phyloP scores from a whole-genome alignment of 2,113 vertebrate species.

The Propithecus coquereli region DNA sequence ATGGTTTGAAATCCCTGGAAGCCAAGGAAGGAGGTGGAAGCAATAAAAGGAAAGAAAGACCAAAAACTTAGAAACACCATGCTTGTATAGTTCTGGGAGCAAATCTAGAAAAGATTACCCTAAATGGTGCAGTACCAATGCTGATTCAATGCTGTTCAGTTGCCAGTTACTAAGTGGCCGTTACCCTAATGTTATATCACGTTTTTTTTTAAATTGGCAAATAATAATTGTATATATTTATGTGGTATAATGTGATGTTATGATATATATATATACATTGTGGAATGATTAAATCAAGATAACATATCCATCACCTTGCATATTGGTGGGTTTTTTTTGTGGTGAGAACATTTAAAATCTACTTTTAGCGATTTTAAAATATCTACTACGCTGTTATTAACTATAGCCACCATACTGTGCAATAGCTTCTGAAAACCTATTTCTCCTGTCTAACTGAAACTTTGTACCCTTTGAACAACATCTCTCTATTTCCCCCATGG shows the following conservation, averaged over 20 bases:
- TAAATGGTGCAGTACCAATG: background rate
- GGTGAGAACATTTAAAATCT: background rate
- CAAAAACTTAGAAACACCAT: background rate
- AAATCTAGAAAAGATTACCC: background rate
- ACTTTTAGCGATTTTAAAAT: background rate
- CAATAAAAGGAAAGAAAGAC: background rate
- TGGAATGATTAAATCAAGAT: background rate
- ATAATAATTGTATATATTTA: background rate
- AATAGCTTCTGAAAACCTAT: background rate
- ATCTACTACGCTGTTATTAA: background rate
- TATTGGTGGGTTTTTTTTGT: background rate
- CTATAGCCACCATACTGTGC: background rate
- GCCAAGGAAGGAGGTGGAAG: background rate
- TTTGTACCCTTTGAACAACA: background rate
- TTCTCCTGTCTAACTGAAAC: background rate
- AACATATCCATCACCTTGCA: background rate
- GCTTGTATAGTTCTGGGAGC: background rate
- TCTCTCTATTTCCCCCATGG: background rate
- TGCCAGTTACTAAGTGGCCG: background rate
- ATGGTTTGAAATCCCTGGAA: background rate
- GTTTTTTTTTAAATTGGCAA: background rate
- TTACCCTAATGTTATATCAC: background rate
- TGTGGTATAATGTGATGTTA: background rate
- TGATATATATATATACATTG: background rate
- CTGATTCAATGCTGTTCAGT: background rate